A percentile compares a stretch with the other conserved stretches of the same genome.
These are phyloP conservation scores for Poecilus cupreus DNA, from an alignment of 2,888 invertebrate species.

Conservation along the genomic window DNA sequence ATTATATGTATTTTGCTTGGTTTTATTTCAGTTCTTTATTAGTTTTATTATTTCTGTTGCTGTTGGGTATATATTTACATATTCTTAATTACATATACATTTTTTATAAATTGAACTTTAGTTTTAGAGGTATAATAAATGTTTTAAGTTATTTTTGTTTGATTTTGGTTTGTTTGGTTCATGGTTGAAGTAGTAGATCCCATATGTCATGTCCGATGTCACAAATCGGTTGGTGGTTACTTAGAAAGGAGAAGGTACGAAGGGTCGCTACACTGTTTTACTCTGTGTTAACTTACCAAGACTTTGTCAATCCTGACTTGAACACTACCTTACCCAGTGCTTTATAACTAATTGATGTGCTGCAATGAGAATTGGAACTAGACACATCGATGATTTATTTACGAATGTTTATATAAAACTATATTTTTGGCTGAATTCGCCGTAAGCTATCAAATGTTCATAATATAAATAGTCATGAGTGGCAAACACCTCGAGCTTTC, in stretches of 20 bases:
- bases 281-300: slow-evolving; percentile 6
- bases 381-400: slow-evolving; percentile 46
- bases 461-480: slow-evolving; percentile 49
- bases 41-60: slow-evolving; percentile 1
- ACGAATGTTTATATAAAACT: slow-evolving; percentile 53
- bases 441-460: slow-evolving; percentile 57
- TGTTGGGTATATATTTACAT: slow-evolving; percentile 4
- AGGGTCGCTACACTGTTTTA: slow-evolving; percentile 53
- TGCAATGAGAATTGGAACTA: slow-evolving; percentile 21
- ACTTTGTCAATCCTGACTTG: slow-evolving; percentile 9
- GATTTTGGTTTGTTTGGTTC: neutral
- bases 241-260: slow-evolving; percentile 40
- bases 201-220: slow-evolving; percentile 18
- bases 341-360: slow-evolving; percentile 55
- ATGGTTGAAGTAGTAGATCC: slow-evolving; percentile 8
- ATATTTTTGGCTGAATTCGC: slow-evolving; percentile 58
- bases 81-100: slow-evolving; percentile 9
- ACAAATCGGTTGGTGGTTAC: slow-evolving; percentile 52
- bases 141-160: slow-evolving; percentile 35
- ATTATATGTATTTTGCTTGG: slow-evolving; percentile 9
- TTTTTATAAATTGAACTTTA: slow-evolving; percentile 36
- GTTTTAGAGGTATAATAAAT: slow-evolving; percentile 35
- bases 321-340: slow-evolving; percentile 55
- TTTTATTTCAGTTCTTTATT: slow-evolving; percentile 2
- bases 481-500: slow-evolving; percentile 56